Evolutionary conservation across 2,797 vertebrate genomes (phyloP).

Genomic region (Uromys caudimaculatus): DNA sequence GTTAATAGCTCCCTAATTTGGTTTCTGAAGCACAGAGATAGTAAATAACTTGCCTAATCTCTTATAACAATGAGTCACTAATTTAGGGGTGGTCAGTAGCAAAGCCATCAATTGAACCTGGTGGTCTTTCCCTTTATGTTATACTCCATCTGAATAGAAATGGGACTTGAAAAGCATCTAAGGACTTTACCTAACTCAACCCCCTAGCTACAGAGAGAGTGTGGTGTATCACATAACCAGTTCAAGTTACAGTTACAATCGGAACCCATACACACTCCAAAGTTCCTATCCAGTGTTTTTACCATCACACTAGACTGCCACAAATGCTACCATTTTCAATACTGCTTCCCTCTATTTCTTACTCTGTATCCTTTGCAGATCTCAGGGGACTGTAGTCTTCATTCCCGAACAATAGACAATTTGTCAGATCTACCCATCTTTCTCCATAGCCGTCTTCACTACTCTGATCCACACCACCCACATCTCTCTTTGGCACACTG

Average conservation of each 20-base stretch:
- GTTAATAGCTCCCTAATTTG: neutral
- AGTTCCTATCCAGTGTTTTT: neutral
- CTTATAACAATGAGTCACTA: neutral
- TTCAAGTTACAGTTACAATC: neutral
- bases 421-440: neutral
- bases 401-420: neutral
- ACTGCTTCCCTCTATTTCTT: neutral
- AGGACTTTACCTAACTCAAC: constrained; percentile 3
- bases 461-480: neutral
- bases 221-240: neutral
- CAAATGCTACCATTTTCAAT: neutral
- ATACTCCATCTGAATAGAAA: neutral
- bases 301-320: neutral
- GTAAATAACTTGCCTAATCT: neutral
- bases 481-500: neutral
- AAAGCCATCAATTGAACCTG: neutral
- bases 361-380: neutral
- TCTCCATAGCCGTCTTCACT: neutral
- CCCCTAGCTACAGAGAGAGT: neutral
- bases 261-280: neutral
- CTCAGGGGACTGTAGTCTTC: neutral
- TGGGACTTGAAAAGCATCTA: constrained; percentile 20
- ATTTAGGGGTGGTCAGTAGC: neutral
- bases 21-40: neutral
- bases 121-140: constrained; percentile 17